Percentiles rank a stretch among this genome's conserved stretches.
Evolutionary conservation across 2,888 invertebrate genomes (phyloP).

Genomic region (Belgica antarctica): DNA sequence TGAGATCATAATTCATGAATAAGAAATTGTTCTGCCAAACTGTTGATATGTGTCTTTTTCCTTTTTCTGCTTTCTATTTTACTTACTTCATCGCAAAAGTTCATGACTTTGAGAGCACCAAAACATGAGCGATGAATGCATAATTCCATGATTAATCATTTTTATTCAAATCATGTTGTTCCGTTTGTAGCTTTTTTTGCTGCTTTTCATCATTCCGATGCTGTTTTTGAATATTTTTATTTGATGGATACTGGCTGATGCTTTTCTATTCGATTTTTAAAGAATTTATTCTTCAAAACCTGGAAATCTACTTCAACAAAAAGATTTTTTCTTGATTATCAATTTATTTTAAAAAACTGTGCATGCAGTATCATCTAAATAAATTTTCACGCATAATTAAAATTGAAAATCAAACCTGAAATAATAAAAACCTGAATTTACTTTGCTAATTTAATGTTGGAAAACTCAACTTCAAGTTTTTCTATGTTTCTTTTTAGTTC

Average conservation of each 20-base stretch:
- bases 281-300: slow-evolving; percentile 28
- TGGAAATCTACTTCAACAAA: slow-evolving; percentile 29
- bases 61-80: too few species aligned
- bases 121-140: slow-evolving; percentile 27
- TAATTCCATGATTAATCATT: slow-evolving; percentile 32
- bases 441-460: too few species aligned
- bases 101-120: slow-evolving; percentile 5
- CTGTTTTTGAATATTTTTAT: background rate
- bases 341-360: too few species aligned
- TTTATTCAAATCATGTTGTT: slow-evolving; percentile 32
- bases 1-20: slow-evolving; percentile 22
- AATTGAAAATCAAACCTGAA: too few species aligned
- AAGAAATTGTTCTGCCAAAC: slow-evolving; percentile 3
- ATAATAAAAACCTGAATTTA: too few species aligned
- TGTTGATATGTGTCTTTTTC: slow-evolving; percentile 15
- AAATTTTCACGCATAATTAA: too few species aligned
- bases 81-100: slow-evolving; percentile 24
- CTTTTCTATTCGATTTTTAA: slow-evolving; percentile 34
- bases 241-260: too few species aligned
- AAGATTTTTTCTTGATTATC: too few species aligned
- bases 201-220: slow-evolving; percentile 13
- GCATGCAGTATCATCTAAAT: too few species aligned
- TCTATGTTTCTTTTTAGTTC: too few species aligned
- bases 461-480: too few species aligned
- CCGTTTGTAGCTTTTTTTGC: background rate